Base-by-base conservation (phyloP, 1,140 invertebrate species). In the Ceratina japonica region DNA sequence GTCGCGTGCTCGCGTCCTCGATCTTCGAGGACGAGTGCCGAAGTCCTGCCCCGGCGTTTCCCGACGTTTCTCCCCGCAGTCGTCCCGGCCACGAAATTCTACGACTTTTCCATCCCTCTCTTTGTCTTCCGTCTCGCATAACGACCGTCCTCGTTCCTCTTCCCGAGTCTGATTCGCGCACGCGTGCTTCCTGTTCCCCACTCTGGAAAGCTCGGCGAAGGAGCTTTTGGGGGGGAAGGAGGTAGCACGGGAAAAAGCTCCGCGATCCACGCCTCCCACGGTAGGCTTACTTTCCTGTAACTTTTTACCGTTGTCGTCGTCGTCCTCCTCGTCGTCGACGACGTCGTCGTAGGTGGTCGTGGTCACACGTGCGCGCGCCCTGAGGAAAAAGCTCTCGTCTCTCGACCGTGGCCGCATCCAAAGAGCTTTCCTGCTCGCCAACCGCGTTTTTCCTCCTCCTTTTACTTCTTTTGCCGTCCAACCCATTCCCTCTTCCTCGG, bases 191-290 rank as follows among this genome's bases (percentile, higher is more conserved):
- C 56, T 10, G 82, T 71, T 84, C 81, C 88, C 87, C 86, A 87
- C 87, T 51, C 61, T 56, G 52, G 81, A 84, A 86, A 85, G 80
- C 85, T 81, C 80, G 70, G 64, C 61, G 76, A 54, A 79, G 61
- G 78, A 79, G 64, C 73, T 81, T 58, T 51, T 59, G 65, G 61
- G 79, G 73, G 83, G 37, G 37, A 44, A 44, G 37, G 37, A 44
- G 37, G 78, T 83, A 72, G 81, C 85, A 79, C 72, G 58, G 73
- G 76, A 75, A 83, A 83, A 87, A 86, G 86, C 88, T 88, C 86
- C 87, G 64, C 85, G 86, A 88, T 91, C 90, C 89, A 91, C 90
- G 90, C 89, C 89, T 90, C 88, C 89, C 80, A 81, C 84, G 84
- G 87, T 88, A 90, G 88, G 89, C 87, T 91, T 90, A 88, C 86